phyloP scores from a whole-genome alignment of 2,113 vertebrate genomes.

The Dicrurus megarhynchus region DNA sequence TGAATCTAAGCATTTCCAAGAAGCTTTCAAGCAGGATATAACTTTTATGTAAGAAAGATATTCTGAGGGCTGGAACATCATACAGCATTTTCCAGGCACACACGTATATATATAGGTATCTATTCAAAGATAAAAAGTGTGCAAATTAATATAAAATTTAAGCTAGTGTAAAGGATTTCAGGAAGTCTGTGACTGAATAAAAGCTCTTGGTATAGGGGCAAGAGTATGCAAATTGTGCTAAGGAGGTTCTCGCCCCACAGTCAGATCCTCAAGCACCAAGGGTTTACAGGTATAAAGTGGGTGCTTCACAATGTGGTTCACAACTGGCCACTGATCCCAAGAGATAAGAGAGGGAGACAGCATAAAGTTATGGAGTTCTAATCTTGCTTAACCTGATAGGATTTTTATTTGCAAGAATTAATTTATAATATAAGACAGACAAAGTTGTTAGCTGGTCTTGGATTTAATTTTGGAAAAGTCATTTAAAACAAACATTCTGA shows the following conservation, averaged over 20 bases:
- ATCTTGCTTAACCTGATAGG: neutral
- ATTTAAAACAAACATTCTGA: neutral
- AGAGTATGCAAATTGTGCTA: accelerated
- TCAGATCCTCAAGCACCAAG: neutral
- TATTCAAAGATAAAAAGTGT: neutral
- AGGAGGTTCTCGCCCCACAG: neutral
- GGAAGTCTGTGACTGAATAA: neutral
- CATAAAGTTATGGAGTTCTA: neutral
- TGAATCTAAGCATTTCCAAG: neutral
- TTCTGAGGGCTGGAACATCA: neutral
- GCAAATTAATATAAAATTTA: neutral
- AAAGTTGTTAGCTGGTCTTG: neutral
- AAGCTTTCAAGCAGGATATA: neutral
- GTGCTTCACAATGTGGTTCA: accelerated
- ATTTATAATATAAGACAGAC: neutral
- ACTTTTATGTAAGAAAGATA: neutral
- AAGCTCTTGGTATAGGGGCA: neutral
- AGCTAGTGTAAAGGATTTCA: neutral
- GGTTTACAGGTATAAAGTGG: neutral
- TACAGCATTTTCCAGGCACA: neutral
- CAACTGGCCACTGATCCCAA: neutral
- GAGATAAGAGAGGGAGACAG: neutral
- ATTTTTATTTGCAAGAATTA: neutral
- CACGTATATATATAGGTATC: neutral
- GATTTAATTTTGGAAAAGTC: neutral